A percentile compares a stretch with the other conserved stretches of the same genome.
Conservation (phyloP, 64 coral and sea anemone genomes). For the Porites australiensis region DNA sequence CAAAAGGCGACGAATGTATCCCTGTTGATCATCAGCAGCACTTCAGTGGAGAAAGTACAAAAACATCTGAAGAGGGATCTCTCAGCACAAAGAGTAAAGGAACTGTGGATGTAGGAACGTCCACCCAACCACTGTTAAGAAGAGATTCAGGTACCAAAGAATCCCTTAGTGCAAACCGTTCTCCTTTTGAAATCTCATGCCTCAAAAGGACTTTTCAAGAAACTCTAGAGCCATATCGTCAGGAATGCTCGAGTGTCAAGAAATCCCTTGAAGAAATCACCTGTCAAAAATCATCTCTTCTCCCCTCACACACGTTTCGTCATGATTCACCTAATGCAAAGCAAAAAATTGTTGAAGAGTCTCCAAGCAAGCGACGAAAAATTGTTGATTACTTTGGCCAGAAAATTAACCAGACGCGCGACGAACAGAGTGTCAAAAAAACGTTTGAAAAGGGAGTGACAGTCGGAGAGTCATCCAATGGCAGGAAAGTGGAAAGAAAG, state of each 20-base stretch:
- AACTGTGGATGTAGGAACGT: not conserved
- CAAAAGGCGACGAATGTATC: not conserved
- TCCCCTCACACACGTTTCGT: not conserved
- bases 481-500: too few species aligned
- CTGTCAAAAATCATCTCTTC: not conserved
- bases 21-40: not conserved
- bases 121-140: not conserved
- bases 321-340: not conserved
- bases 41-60: too few species aligned
- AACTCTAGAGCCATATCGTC: not conserved
- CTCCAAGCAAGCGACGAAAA: constrained; percentile 5
- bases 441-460: too few species aligned
- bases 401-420: too few species aligned
- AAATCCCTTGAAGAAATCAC: too few species aligned
- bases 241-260: too few species aligned
- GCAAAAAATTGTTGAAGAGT: not conserved
- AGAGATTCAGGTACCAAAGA: not conserved
- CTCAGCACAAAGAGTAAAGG: not conserved
- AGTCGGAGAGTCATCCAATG: too few species aligned
- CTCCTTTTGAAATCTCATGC: not conserved
- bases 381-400: not conserved
- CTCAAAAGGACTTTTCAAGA: not conserved
- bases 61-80: too few species aligned
- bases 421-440: not conserved
- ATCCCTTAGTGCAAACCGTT: not conserved